Conservation (phyloP, 2,888 invertebrate species). For the Dryobotodes eremita region DNA sequence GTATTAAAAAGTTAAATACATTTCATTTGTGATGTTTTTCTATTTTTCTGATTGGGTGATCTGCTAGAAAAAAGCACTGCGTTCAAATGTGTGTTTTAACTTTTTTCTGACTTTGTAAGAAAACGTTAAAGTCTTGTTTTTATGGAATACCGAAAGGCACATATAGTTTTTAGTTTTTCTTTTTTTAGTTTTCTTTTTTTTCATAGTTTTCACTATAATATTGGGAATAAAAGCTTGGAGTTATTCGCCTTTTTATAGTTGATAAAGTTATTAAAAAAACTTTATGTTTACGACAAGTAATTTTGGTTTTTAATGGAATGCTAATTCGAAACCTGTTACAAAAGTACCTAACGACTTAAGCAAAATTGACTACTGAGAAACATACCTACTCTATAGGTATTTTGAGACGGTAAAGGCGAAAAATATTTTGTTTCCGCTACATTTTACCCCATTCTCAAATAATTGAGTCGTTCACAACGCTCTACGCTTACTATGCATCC, state of each 20-base stretch:
- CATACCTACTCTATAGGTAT: neutral
- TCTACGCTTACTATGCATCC: neutral
- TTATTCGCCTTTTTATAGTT: neutral
- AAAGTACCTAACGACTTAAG: neutral
- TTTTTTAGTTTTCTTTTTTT: too few species aligned
- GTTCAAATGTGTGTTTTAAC: neutral
- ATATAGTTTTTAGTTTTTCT: too few species aligned
- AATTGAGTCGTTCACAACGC: slow-evolving; percentile 4
- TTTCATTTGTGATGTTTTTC: neutral
- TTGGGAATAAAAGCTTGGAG: neutral
- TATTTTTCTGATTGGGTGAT: neutral
- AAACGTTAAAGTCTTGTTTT: neutral
- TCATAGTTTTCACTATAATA: neutral
- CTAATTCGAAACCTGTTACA: neutral
- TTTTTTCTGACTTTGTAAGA: neutral
- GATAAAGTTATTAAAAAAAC: neutral
- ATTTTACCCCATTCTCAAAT: neutral
- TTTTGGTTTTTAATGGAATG: neutral
- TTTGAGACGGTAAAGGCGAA: neutral
- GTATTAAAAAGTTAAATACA: neutral
- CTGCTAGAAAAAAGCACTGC: neutral
- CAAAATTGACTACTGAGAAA: neutral
- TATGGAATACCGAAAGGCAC: neutral
- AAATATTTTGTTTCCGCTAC: neutral
- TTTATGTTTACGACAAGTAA: neutral